These are phyloP conservation scores for Eunapius fragilis DNA, from an alignment of 37 sponge, comb jelly and placozoan species.

Conservation along the genomic window DNA sequence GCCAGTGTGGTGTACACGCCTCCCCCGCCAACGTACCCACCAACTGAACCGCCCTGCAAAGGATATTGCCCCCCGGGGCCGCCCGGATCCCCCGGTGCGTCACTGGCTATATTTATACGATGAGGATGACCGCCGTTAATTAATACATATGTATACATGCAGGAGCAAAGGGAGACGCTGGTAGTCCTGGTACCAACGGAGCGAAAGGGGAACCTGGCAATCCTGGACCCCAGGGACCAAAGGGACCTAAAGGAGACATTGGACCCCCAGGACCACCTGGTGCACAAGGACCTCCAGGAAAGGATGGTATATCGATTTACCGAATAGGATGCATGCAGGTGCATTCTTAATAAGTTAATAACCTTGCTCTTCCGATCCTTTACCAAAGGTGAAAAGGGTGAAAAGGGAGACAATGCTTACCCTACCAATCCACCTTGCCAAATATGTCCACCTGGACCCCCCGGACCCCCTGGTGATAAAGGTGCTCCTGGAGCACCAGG, in stretches of 20 bases:
- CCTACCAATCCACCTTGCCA: neutral
- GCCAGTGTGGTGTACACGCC: neutral
- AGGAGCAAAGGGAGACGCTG: constrained; percentile 65
- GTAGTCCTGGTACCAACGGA: constrained; percentile 44
- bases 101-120: neutral
- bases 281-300: neutral
- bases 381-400: neutral
- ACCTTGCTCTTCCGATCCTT: neutral
- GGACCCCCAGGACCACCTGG: neutral
- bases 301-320: neutral
- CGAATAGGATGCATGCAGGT: neutral
- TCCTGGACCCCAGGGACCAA: constrained; percentile 32
- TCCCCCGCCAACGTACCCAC: neutral
- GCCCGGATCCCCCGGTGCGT: neutral
- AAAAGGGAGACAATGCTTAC: neutral
- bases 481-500: neutral
- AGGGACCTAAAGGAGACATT: neutral
- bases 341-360: neutral
- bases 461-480: neutral
- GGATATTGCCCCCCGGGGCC: neutral
- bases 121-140: neutral
- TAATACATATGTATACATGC: neutral
- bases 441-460: neutral
- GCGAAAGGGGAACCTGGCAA: constrained; percentile 8
- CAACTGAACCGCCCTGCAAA: neutral